phyloP scores from a whole-genome alignment of 2,113 vertebrate species.

The Siphamia tubifer region DNA sequence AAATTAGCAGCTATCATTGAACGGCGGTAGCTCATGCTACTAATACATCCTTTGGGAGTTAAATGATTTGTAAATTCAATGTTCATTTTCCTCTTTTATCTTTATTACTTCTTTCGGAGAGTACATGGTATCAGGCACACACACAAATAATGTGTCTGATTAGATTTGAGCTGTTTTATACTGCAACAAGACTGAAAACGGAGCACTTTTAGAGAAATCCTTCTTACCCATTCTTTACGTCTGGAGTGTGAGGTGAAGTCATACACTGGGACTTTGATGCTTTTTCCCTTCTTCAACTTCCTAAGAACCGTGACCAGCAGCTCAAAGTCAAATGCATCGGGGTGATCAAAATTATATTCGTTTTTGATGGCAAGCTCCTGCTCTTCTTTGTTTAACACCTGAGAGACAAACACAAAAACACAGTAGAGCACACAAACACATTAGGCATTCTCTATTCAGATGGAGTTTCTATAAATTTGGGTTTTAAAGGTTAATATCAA shows the following conservation, averaged over 20 bases:
- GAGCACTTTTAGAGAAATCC: neutral
- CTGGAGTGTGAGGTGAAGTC: constrained; percentile 88
- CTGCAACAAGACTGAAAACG: too few relatives aligned
- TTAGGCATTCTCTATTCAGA: too few relatives aligned
- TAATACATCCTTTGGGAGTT: neutral
- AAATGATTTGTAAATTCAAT: neutral
- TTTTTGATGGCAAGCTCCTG: constrained; percentile 84
- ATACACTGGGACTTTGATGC: constrained; percentile 89
- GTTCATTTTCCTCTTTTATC: neutral
- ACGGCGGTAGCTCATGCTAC: neutral
- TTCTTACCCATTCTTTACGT: constrained; percentile 88
- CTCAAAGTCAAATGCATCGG: constrained; percentile 91
- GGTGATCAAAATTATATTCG: constrained; percentile 93
- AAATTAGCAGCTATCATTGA: constrained; percentile 32
- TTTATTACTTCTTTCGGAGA: neutral
- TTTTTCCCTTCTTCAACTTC: constrained; percentile 92
- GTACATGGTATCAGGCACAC: neutral
- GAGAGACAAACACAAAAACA: neutral
- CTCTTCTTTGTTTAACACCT: constrained; percentile 88
- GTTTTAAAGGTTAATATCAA: too few relatives aligned
- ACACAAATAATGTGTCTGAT: too few relatives aligned
- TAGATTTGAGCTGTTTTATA: too few relatives aligned
- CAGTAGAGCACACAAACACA: neutral
- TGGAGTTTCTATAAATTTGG: too few relatives aligned
- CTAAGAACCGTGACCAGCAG: constrained; percentile 85